Evolutionary conservation across 2,888 invertebrate species (phyloP).

Genomic region (Rhimphoctona megacephalus): DNA sequence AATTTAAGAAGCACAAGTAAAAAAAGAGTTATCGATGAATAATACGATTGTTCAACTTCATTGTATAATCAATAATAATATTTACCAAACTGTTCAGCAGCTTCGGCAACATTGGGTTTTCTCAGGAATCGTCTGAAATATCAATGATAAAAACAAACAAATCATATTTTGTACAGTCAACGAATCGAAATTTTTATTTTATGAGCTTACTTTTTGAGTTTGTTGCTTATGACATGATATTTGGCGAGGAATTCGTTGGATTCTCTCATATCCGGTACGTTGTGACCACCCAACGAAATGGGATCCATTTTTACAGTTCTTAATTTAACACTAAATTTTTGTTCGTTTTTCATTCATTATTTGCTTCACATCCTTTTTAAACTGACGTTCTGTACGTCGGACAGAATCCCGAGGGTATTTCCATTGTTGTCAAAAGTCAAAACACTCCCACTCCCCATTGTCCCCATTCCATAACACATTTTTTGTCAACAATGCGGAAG

Average conservation of each 20-base stretch:
- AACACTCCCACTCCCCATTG: not conserved
- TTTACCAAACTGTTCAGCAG: constrained; percentile 90
- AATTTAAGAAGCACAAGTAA: not conserved
- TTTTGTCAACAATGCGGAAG: not conserved
- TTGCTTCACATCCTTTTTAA: not conserved
- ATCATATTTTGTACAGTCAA: not conserved
- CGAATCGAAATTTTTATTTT: constrained; percentile 55
- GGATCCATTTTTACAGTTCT: constrained; percentile 50
- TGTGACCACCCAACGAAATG: constrained; percentile 47
- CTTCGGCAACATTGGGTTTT: constrained; percentile 92
- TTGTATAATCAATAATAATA: constrained; percentile 43
- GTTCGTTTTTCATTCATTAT: not conserved
- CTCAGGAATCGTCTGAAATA: constrained; percentile 89
- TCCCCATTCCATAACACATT: not conserved
- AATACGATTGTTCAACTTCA: not conserved
- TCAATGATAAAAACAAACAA: constrained; percentile 50
- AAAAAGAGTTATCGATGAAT: not conserved
- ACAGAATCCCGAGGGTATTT: not conserved
- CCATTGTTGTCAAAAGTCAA: constrained; percentile 23
- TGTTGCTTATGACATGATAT: constrained; percentile 90
- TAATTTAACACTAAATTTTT: not conserved
- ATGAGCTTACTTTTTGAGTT: constrained; percentile 89
- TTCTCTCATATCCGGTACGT: constrained; percentile 70
- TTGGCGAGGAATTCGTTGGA: constrained; percentile 88
- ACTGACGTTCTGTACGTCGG: not conserved